These are phyloP conservation scores for Machimus atricapillus DNA, from an alignment of 2,888 invertebrate genomes.

Conservation along the genomic window DNA sequence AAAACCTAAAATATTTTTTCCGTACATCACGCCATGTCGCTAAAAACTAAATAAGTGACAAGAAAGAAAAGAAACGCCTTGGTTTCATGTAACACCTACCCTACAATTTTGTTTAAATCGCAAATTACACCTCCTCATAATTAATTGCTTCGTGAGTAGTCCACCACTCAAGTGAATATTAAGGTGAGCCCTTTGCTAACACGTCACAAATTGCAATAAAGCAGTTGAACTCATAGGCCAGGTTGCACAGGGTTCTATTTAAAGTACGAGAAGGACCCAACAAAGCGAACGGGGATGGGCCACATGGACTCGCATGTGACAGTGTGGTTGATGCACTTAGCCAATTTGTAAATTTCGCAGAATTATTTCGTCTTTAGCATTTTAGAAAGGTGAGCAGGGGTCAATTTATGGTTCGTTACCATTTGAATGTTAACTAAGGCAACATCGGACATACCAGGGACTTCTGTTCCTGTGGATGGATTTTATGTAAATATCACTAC, in stretches of 20 bases:
- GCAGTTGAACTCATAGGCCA: background rate
- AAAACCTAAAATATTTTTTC: background rate
- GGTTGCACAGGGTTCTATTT: background rate
- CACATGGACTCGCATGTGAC: background rate
- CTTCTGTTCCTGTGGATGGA: background rate
- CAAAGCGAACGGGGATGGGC: background rate
- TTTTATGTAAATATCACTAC: slow-evolving; percentile 1
- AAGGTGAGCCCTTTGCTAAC: background rate
- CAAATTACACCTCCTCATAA: background rate
- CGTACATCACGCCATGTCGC: background rate
- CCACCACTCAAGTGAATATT: background rate
- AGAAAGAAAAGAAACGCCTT: background rate
- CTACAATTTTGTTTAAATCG: background rate
- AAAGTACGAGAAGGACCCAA: background rate
- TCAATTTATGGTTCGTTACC: slow-evolving; percentile 6
- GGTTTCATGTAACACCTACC: background rate
- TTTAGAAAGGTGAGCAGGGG: background rate
- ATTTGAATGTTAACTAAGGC: background rate
- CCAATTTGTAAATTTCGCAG: background rate
- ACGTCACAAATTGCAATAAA: background rate
- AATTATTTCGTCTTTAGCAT: background rate
- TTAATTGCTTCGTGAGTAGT: background rate
- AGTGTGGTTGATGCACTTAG: background rate
- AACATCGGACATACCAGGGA: background rate
- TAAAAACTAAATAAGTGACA: background rate